Evolutionary conservation across 2,888 invertebrate species (phyloP).

Genomic region (Ectemnius cavifrons): DNA sequence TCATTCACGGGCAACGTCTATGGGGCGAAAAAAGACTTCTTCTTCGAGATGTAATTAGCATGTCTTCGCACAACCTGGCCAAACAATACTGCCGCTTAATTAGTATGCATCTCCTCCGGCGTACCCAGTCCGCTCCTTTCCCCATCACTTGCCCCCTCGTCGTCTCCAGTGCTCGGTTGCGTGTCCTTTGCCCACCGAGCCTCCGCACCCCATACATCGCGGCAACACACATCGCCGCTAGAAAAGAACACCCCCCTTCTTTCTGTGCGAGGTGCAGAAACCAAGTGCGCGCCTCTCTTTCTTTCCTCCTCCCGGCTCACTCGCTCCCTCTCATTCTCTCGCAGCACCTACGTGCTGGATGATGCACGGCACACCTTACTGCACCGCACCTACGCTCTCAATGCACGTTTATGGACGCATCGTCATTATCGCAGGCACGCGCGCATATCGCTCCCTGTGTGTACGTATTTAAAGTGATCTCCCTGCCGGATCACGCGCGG

Average conservation of each 20-base stretch:
- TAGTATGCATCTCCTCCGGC: constrained; percentile 65
- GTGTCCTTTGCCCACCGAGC: constrained; percentile 29
- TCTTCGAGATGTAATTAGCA: constrained; percentile 76
- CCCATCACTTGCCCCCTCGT: constrained; percentile 1
- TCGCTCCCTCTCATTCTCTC: too few relatives aligned
- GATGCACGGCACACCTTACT: background rate
- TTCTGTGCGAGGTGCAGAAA: constrained; percentile 3
- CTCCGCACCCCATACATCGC: constrained; percentile 24
- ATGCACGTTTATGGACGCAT: background rate
- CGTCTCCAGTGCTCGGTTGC: background rate
- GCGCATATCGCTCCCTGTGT: constrained; percentile 3
- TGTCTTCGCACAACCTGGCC: constrained; percentile 68
- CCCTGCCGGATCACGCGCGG: background rate
- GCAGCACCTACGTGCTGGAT: too few relatives aligned
- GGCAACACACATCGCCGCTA: constrained; percentile 11
- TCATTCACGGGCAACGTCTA: constrained; percentile 54
- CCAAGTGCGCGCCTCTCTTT: background rate
- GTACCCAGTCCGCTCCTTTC: constrained; percentile 39
- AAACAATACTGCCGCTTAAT: constrained; percentile 71
- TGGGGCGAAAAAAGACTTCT: constrained; percentile 57
- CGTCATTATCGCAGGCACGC: constrained; percentile 3
- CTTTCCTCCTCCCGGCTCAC: background rate
- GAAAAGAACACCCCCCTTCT: constrained; percentile 15
- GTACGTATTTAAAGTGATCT: constrained; percentile 3
- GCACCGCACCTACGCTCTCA: background rate